phyloP scores from a whole-genome alignment of 1,140 invertebrate genomes.

The Lethrus apterus region DNA sequence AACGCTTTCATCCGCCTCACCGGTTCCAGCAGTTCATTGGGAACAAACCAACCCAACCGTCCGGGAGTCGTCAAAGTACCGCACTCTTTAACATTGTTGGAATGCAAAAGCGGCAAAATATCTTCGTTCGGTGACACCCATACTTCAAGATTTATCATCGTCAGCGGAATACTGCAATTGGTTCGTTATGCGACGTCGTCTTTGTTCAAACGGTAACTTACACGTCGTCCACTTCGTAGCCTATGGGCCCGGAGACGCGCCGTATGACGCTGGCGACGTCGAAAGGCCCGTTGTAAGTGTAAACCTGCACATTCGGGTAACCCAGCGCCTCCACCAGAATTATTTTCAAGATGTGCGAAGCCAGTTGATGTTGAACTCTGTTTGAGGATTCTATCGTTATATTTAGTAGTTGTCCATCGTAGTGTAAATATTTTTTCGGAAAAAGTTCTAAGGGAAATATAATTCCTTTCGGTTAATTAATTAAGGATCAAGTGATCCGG shows the following conservation, averaged over 20 bases:
- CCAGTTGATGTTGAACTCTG: slow-evolving; percentile 53
- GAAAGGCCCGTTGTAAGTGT: slow-evolving; percentile 43
- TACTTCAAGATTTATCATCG: slow-evolving; percentile 66
- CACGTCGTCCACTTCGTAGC: slow-evolving; percentile 18
- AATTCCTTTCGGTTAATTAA: neutral
- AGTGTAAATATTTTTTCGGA: slow-evolving; percentile 26
- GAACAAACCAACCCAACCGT: slow-evolving; percentile 69
- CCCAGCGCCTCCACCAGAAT: slow-evolving; percentile 57
- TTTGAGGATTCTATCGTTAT: slow-evolving; percentile 49
- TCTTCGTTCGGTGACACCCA: slow-evolving; percentile 57
- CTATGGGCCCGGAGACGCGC: slow-evolving; percentile 20
- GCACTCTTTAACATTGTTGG: slow-evolving; percentile 48
- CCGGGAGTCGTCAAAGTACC: slow-evolving; percentile 55
- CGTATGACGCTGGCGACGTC: slow-evolving; percentile 31
- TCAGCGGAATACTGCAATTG: slow-evolving; percentile 39
- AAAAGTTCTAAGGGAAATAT: slow-evolving; percentile 17
- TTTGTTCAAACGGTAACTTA: slow-evolving; percentile 20
- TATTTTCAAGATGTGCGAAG: slow-evolving; percentile 56
- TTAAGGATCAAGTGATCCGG: no score
- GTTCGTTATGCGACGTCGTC: neutral
- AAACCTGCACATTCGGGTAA: slow-evolving; percentile 50
- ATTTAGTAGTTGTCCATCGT: slow-evolving; percentile 14
- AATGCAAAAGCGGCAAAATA: slow-evolving; percentile 37
- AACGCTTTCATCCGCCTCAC: slow-evolving; percentile 27
- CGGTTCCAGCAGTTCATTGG: slow-evolving; percentile 38